Conservation (phyloP, 2,113 vertebrate species). For the Hippocampus comes region DNA sequence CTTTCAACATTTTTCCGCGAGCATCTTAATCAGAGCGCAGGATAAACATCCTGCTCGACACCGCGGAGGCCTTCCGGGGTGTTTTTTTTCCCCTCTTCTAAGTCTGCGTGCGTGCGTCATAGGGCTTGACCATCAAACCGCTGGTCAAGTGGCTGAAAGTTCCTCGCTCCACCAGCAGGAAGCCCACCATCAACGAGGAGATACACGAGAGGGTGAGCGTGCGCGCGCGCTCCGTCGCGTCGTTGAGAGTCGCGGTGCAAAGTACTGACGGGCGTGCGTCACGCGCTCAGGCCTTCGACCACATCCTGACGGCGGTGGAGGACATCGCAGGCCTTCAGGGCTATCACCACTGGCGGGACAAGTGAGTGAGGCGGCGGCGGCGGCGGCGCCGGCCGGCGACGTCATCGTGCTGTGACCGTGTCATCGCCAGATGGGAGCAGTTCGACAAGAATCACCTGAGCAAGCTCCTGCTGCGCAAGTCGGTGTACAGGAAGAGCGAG, state of each 20-base stretch:
- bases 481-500: conserved; percentile 89
- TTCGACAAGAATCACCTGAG: conserved; percentile 97
- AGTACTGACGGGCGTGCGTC: too few species aligned
- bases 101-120: conserved; percentile 5
- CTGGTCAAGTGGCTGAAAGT: conserved; percentile 95
- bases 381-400: not conserved
- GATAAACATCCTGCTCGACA: not conserved
- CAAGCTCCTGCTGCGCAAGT: conserved; percentile 88
- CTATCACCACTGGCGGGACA: conserved; percentile 97
- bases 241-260: too few species aligned
- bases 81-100: too few species aligned
- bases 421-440: conserved; percentile 86
- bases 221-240: not conserved
- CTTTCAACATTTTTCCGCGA: not conserved
- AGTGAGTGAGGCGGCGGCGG: conserved; percentile 67
- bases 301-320: conserved; percentile 94
- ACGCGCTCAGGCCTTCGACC: conserved; percentile 83
- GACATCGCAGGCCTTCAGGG: conserved; percentile 94
- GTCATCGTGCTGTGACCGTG: not conserved
- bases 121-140: conserved; percentile 97
- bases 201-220: conserved; percentile 87
- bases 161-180: conserved; percentile 88
- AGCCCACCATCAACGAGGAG: conserved; percentile 93
- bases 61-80: not conserved
- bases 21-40: not conserved